phyloP scores from a whole-genome alignment of 2,888 invertebrate genomes.

The Tricholauxania praeusta region DNA sequence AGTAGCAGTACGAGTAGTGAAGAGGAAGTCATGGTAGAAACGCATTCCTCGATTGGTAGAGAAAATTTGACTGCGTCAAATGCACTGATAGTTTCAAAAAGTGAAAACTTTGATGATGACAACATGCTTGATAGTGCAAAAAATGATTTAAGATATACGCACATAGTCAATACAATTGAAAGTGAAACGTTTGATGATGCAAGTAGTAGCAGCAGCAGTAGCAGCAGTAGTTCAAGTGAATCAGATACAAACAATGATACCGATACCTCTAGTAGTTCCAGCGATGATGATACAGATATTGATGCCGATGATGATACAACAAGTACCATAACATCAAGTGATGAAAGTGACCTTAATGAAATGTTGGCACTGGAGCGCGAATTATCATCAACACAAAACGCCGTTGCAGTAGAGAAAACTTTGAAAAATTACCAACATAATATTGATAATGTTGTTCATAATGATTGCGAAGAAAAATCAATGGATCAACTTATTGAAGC shows the following conservation, averaged over 20 bases:
- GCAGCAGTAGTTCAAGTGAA: constrained; percentile 40
- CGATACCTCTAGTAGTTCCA: constrained; percentile 32
- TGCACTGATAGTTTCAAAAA: not conserved
- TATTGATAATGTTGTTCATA: not conserved
- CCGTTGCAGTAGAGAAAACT: not conserved
- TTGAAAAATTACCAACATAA: not conserved
- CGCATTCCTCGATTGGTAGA: not conserved
- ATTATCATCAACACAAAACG: constrained; percentile 53
- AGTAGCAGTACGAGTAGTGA: too few relatives aligned
- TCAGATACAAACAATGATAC: constrained; percentile 45
- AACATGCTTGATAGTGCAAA: not conserved
- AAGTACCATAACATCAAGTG: constrained; percentile 21
- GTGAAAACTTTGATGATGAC: not conserved
- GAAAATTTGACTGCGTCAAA: not conserved
- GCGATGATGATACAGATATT: constrained; percentile 44
- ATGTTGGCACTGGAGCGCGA: constrained; percentile 60
- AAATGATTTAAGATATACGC: not conserved
- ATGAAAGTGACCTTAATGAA: constrained; percentile 58
- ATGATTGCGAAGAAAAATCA: not conserved
- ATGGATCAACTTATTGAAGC: not conserved
- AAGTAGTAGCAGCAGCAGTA: constrained; percentile 16
- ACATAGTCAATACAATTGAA: not conserved
- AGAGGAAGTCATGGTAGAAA: not conserved
- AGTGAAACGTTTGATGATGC: not conserved
- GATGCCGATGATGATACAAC: constrained; percentile 33